Conservation (phyloP, 2,888 invertebrate species). For the Asteroscopus sphinx region DNA sequence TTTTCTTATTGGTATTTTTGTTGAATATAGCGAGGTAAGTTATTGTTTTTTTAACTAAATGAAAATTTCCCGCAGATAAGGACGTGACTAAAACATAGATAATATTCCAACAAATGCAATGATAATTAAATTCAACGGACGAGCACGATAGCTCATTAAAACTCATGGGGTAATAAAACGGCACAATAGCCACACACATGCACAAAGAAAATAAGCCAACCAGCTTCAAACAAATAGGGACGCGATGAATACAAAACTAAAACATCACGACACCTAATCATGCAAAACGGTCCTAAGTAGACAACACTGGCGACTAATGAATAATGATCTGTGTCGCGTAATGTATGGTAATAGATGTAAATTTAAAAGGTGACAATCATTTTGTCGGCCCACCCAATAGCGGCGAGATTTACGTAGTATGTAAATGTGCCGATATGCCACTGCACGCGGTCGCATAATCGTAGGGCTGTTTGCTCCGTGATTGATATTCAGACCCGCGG, state of each 20-base stretch:
- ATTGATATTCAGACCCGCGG: slow-evolving; percentile 75
- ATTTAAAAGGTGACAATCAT: slow-evolving; percentile 88
- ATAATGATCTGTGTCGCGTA: slow-evolving; percentile 60
- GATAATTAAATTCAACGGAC: slow-evolving; percentile 29
- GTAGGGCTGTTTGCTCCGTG: slow-evolving; percentile 71
- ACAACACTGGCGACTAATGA: slow-evolving; percentile 70
- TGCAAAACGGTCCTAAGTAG: slow-evolving; percentile 78
- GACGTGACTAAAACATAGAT: background rate
- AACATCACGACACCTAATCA: slow-evolving; percentile 78
- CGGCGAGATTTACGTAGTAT: slow-evolving; percentile 76
- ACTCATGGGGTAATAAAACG: slow-evolving; percentile 42
- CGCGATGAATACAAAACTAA: slow-evolving; percentile 73
- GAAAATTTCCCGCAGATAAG: slow-evolving; percentile 4
- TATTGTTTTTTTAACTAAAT: slow-evolving; percentile 27
- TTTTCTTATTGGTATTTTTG: slow-evolving; percentile 79
- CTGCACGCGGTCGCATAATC: slow-evolving; percentile 82
- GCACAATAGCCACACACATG: slow-evolving; percentile 52
- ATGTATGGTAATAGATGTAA: slow-evolving; percentile 84
- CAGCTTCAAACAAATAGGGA: slow-evolving; percentile 68
- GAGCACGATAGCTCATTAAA: slow-evolving; percentile 48
- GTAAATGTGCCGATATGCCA: slow-evolving; percentile 82
- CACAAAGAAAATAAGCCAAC: slow-evolving; percentile 61
- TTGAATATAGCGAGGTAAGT: slow-evolving; percentile 84
- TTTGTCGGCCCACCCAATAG: slow-evolving; percentile 83
- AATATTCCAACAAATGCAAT: slow-evolving; percentile 15